phyloP scores from a whole-genome alignment of 1,140 invertebrate genomes.

The Lucilia sericata region DNA sequence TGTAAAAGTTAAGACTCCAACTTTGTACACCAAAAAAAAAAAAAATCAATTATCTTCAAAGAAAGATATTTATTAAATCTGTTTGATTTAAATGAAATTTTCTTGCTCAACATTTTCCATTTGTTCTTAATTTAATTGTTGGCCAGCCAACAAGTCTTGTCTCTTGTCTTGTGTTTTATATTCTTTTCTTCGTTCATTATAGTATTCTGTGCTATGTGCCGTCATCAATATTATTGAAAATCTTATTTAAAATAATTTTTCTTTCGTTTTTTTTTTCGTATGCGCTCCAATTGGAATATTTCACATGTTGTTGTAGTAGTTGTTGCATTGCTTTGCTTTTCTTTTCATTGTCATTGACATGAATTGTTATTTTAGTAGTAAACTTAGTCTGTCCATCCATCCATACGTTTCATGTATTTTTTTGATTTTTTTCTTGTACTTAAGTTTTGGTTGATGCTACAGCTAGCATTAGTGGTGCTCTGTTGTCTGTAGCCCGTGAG shows the following conservation, averaged over 20 bases:
- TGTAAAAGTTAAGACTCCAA: too few species aligned
- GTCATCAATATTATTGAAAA: not conserved
- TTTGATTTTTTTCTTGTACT: not conserved
- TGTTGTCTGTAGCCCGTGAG: not conserved
- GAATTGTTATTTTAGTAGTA: slow-evolving; percentile 2
- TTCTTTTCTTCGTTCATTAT: not conserved
- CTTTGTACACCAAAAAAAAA: too few species aligned
- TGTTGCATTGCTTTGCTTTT: slow-evolving; percentile 8
- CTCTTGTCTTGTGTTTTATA: not conserved
- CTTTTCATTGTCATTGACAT: slow-evolving; percentile 41
- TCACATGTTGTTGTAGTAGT: not conserved
- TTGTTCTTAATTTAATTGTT: not conserved
- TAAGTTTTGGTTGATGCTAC: not conserved
- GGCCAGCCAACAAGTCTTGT: slow-evolving; percentile 1
- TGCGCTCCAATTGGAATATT: slow-evolving; percentile 11
- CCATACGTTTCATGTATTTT: not conserved
- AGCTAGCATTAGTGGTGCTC: not conserved
- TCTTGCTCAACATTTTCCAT: not conserved
- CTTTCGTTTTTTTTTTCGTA: not conserved
- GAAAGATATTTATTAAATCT: not conserved
- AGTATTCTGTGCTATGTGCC: not conserved
- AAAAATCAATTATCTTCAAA: slow-evolving; percentile 1
- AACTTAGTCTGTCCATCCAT: not conserved
- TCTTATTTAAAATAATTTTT: not conserved
- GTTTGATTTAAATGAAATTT: not conserved